A percentile compares a stretch with the other conserved stretches of the same genome.
Evolutionary conservation across 1,140 invertebrate genomes (phyloP).

Genomic region (Prorops nasuta): DNA sequence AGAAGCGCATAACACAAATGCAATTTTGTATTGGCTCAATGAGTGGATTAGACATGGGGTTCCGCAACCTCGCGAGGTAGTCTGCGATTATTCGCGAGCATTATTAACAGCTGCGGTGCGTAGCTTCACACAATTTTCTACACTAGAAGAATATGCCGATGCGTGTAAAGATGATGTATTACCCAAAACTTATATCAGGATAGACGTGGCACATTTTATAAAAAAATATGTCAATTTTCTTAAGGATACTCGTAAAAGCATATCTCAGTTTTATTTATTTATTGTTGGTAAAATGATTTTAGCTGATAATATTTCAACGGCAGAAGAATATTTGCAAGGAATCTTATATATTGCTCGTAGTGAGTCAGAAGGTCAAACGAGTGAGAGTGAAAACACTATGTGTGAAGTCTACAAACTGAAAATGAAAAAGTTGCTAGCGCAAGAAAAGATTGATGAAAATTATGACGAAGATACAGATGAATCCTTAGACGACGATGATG

Average conservation of each 20-base stretch:
- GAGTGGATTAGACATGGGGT: constrained; percentile 22
- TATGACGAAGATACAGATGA: neutral
- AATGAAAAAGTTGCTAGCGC: neutral
- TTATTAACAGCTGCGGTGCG: constrained; percentile 14
- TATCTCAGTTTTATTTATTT: constrained; percentile 1
- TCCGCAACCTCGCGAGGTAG: constrained; percentile 17
- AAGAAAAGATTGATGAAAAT: neutral
- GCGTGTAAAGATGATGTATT: constrained; percentile 1
- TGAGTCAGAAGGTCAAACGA: constrained; percentile 1
- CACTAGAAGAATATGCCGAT: constrained; percentile 14
- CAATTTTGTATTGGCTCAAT: constrained; percentile 14
- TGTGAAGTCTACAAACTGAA: neutral
- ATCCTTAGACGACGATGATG: neutral
- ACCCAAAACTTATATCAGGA: constrained; percentile 3
- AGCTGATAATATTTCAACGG: neutral
- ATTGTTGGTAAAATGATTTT: constrained; percentile 4
- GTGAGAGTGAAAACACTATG: neutral
- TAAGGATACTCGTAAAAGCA: neutral
- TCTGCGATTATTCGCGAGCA: constrained; percentile 19
- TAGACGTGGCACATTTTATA: constrained; percentile 14
- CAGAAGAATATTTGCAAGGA: neutral
- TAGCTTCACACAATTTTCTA: constrained; percentile 15
- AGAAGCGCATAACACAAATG: constrained; percentile 10
- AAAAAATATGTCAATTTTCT: constrained; percentile 15
- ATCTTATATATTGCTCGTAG: constrained; percentile 6